phyloP scores from a whole-genome alignment of 2,113 vertebrate genomes.

The Gila orcuttii region DNA sequence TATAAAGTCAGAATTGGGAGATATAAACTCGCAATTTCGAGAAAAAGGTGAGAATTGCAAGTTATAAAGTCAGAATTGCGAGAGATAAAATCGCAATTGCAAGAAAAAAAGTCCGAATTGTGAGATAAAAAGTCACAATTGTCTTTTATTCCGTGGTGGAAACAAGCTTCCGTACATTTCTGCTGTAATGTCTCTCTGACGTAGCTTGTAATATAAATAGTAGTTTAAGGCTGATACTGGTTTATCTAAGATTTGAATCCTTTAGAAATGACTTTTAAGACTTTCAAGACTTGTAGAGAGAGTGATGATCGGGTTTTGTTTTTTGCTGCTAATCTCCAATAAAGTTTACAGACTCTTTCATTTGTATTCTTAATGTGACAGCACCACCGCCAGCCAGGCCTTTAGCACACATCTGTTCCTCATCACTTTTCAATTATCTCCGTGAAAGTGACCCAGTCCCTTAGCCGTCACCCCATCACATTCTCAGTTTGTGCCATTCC shows the following conservation, averaged over 20 bases:
- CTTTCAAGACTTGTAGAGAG: slow-evolving; percentile 32
- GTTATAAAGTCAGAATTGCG: too few species aligned
- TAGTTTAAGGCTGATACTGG: neutral
- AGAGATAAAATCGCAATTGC: too few species aligned
- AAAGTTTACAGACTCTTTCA: slow-evolving; percentile 37
- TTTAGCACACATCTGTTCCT: slow-evolving; percentile 34
- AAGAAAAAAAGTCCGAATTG: too few species aligned
- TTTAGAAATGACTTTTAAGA: slow-evolving; percentile 3
- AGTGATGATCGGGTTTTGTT: slow-evolving; percentile 63
- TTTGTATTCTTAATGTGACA: slow-evolving; percentile 46
- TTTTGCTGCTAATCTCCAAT: slow-evolving; percentile 64
- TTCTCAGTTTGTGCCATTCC: neutral
- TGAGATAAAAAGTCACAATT: too few species aligned
- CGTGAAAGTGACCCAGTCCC: slow-evolving; percentile 17
- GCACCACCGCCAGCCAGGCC: slow-evolving; percentile 22
- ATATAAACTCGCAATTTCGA: too few species aligned
- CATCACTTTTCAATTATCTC: slow-evolving; percentile 42
- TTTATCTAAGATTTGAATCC: neutral
- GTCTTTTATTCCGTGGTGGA: too few species aligned
- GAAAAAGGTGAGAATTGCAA: too few species aligned
- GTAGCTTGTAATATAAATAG: neutral
- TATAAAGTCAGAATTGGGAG: too few species aligned
- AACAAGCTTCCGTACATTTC: neutral
- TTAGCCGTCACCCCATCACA: neutral
- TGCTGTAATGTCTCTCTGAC: neutral